Conservation (phyloP, 2,888 invertebrate species). For the Abrostola triplasia region DNA sequence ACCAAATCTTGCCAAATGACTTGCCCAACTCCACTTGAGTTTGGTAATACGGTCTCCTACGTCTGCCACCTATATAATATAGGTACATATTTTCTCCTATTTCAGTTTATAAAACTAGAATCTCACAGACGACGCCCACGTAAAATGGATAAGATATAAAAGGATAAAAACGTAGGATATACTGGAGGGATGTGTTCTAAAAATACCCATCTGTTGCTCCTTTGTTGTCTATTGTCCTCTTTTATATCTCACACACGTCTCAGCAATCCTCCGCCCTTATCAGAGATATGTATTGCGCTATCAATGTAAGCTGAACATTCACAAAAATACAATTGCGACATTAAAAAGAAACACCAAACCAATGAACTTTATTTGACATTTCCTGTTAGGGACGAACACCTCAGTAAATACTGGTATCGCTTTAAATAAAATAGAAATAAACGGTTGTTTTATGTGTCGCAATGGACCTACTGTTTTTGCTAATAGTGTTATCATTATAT, state of each 20-base stretch:
- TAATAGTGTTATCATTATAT: no score
- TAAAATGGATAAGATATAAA: neutral
- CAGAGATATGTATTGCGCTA: slow-evolving; percentile 28
- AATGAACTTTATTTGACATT: slow-evolving; percentile 51
- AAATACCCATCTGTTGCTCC: slow-evolving; percentile 31
- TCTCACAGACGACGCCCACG: neutral
- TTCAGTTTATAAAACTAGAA: no score
- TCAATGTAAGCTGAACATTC: slow-evolving; percentile 41
- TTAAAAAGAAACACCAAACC: slow-evolving; percentile 32
- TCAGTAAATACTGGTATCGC: slow-evolving; percentile 17
- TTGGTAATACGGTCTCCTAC: no score
- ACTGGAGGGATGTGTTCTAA: slow-evolving; percentile 33
- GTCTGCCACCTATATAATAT: no score
- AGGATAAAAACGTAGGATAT: slow-evolving; percentile 9
- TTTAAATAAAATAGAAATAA: slow-evolving; percentile 32
- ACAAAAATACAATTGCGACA: slow-evolving; percentile 19
- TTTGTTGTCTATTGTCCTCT: slow-evolving; percentile 23
- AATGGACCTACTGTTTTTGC: slow-evolving; percentile 26
- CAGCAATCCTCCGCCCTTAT: slow-evolving; percentile 23
- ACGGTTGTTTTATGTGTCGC: slow-evolving; percentile 23
- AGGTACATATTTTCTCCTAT: no score
- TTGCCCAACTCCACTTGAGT: no score
- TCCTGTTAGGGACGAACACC: slow-evolving; percentile 37
- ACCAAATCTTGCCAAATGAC: no score
- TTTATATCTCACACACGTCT: slow-evolving; percentile 28